Conservation (phyloP, 2,797 vertebrate genomes). For the Acanthiza pusilla region DNA sequence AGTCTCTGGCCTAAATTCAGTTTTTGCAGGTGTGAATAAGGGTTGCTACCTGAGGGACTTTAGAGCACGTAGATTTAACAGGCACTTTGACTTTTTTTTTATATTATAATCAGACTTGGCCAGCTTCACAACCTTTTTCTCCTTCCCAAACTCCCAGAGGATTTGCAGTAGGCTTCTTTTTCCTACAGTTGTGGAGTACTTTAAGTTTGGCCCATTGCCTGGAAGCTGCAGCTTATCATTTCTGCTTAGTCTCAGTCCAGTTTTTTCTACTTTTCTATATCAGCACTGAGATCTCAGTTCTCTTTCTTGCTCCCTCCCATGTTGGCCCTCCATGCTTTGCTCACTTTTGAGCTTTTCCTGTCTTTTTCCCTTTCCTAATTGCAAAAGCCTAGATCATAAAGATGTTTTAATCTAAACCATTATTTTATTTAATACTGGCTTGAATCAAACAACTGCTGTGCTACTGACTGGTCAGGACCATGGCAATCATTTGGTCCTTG, state of each 20-base stretch:
- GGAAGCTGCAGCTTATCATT: neutral
- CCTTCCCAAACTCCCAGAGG: neutral
- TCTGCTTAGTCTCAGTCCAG: neutral
- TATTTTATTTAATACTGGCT: neutral
- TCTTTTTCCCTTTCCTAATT: neutral
- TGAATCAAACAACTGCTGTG: neutral
- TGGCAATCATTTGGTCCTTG: no score
- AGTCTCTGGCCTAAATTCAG: neutral
- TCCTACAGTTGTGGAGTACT: neutral
- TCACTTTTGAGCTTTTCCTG: neutral
- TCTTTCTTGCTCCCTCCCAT: neutral
- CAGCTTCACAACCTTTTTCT: neutral
- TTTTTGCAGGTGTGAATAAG: neutral
- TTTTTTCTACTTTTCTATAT: neutral
- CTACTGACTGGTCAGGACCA: neutral
- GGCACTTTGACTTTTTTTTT: neutral
- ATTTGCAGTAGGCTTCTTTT: neutral
- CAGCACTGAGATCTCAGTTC: neutral
- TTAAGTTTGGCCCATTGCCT: neutral
- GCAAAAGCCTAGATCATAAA: neutral
- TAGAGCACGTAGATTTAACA: neutral
- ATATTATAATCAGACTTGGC: neutral
- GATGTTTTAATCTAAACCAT: neutral
- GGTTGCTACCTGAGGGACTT: neutral
- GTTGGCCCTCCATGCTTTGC: neutral